Evolutionary conservation across 2,888 invertebrate genomes (phyloP), one percentile per base, ranked within the genome.

Genomic region (Melieria omissa): DNA sequence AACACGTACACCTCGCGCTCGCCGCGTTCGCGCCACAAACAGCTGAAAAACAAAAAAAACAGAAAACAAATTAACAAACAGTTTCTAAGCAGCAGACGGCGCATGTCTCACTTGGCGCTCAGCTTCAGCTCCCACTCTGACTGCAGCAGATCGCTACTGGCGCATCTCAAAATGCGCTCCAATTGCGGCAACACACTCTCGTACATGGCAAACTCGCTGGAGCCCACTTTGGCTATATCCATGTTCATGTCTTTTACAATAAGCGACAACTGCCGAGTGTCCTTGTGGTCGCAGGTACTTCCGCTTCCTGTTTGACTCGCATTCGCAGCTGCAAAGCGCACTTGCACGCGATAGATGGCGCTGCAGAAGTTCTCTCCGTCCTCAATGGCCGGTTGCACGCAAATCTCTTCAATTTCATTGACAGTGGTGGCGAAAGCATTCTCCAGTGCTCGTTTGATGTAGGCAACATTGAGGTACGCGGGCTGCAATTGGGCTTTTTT

Each of bases 281-380:
- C 71, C 14, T 8, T 54, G 14, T 57, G n/a, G 60, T 58, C 54
- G 66, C 67, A 67, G 61, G 72, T 70, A 42, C 66, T 65, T 45
- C 54, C 55, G 52, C 42, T 47, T 1, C 45, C 14, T 8, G 71
- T 29, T 52, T 63, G 44, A 61, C 29, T 29, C 2, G 29, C 29
- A 29, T 29, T 29, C 29, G 29, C 1, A 29, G 1, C 29, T 29
- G 29, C 29, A 29, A 71, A 83, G 60, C 70, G 54, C 0, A 82
- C 76, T 4, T 75, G 70, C 12, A 77, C 68, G 41, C 78, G 78
- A 64, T 82, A 83, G 74, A 83, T 82, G 73, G 75, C 75, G 75
- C 84, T 84, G 70, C 82, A 84, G 71, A 80, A 84, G 74, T 84
- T 84, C 14, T 83, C 84, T 45, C 83, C 84, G 63, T 69, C 71